Percentiles rank a stretch among this genome's conserved stretches.
These are phyloP conservation scores for Sarcophaga variegata DNA, from an alignment of 2,888 invertebrate species.

Conservation along the genomic window DNA sequence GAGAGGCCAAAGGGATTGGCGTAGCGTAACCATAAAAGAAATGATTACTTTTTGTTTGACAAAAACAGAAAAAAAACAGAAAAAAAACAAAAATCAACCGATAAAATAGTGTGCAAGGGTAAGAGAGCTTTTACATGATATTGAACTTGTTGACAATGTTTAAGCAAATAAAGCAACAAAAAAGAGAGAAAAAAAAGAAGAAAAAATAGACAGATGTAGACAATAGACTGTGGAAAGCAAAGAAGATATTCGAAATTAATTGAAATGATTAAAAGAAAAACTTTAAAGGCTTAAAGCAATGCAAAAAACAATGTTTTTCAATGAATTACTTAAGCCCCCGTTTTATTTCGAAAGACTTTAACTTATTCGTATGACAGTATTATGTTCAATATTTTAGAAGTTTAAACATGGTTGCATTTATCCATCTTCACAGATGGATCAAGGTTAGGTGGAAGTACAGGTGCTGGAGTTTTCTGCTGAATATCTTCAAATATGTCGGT, in stretches of 20 bases:
- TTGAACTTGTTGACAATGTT: constrained; percentile 32
- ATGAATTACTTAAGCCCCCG: no score
- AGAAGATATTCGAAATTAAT: constrained; percentile 48
- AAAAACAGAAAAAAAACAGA: background rate
- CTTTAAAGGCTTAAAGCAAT: background rate
- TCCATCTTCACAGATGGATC: no score
- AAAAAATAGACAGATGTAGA: background rate
- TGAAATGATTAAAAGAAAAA: constrained; percentile 40
- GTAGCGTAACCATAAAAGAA: constrained; percentile 11
- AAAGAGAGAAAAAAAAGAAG: background rate
- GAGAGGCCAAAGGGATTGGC: background rate
- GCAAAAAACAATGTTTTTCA: background rate
- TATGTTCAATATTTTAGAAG: no score
- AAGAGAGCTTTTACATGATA: constrained; percentile 22
- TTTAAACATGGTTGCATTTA: no score
- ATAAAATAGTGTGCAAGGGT: constrained; percentile 4
- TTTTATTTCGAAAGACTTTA: no score
- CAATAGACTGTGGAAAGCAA: background rate
- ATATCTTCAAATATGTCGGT: no score
- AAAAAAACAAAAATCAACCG: background rate
- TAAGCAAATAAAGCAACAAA: background rate
- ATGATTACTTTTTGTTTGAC: constrained; percentile 15
- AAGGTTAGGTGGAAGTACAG: no score
- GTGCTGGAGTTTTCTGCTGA: no score
- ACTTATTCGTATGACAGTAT: no score